Base-by-base conservation (phyloP, 2,888 invertebrate species). In the Coleophora flavipennella region DNA sequence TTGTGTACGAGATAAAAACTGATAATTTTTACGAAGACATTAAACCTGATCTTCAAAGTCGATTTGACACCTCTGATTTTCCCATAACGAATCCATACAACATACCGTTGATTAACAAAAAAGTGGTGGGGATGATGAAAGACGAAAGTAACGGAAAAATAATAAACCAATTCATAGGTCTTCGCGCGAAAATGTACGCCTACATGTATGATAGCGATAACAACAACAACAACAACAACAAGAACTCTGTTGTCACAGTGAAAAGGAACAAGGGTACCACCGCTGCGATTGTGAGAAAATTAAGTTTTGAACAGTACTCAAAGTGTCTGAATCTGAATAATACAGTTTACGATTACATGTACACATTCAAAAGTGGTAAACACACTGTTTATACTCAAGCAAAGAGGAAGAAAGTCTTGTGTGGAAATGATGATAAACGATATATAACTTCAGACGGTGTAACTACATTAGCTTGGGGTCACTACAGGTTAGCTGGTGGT, bases 81-180 rank as follows among this genome's bases (percentile, higher is more conserved):
- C 20, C 33, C 4, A 2, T 1, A 3, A 26, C 36, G 2, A 40
- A 40, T 10, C 10, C 2, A 2, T 40, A 36, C 28, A 12, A 28
- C 13, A 13, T 33, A 31, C 42, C 44, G 4, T 33, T 37, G 20
- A 11, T 45, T 0, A 50, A 49, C 12, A 47, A 48, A 44, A 48
- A 48, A 42, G 45, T 42, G 1, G 34, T 45, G 7, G 51, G 49
- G 13, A 33, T 41, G 12, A 44, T 51, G 13, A 49, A 51, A 41
- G 49, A 51, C 43, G 48, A 51, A 36, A 44, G 35, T 31, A 40
- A 38, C 33, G 48, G 49, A n/a, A 37, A 26, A 27, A 43, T 51
- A 9, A 28, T 48, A 1, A 38, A 34, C 34, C 41, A 51, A 37
- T 49, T 47, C 31, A 33, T 49, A n/a, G 46, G 45, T 8, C 20